Percentiles rank a stretch among this genome's conserved stretches.
phyloP scores from a whole-genome alignment of 2,797 vertebrate species.

The Enteromius thamalakanensis region DNA sequence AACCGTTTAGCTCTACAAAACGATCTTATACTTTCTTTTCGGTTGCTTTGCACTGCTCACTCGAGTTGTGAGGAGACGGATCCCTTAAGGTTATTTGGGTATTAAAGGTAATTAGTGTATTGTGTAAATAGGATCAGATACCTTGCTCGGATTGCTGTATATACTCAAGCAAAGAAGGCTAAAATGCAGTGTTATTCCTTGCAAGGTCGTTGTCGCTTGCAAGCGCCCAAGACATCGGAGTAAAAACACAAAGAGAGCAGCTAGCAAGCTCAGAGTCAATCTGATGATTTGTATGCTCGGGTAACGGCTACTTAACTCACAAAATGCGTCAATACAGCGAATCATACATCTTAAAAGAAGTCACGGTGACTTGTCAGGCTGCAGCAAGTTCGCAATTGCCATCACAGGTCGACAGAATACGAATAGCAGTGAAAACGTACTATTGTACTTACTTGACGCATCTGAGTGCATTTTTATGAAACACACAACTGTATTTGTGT shows the following conservation, averaged over 20 bases:
- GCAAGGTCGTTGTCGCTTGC: conserved; percentile 61
- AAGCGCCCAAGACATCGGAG: conserved; percentile 64
- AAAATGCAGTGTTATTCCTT: conserved; percentile 12
- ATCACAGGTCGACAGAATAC: conserved; percentile 6
- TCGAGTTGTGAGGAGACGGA: neutral
- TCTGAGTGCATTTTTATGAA: conserved; percentile 99
- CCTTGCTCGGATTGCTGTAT: conserved; percentile 16
- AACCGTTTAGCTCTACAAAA: conserved; percentile 62
- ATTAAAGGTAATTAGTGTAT: conserved; percentile 51
- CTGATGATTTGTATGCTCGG: conserved; percentile 54
- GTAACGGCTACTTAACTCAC: conserved; percentile 63
- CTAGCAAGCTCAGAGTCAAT: conserved; percentile 61
- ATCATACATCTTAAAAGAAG: conserved; percentile 43
- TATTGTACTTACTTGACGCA: conserved; percentile 96
- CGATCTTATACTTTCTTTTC: conserved; percentile 51
- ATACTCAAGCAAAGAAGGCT: conserved; percentile 16
- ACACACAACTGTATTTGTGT: conserved; percentile 87
- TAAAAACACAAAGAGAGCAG: conserved; percentile 77
- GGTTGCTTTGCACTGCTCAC: neutral
- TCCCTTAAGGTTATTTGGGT: conserved; percentile 32
- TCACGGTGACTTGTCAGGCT: conserved; percentile 25
- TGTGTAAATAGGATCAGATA: conserved; percentile 49
- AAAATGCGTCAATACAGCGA: conserved; percentile 56
- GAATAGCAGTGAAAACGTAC: conserved; percentile 58
- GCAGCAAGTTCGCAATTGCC: conserved; percentile 25